Evolutionary conservation across 1,140 invertebrate genomes (phyloP).

Genomic region (Drosophila simulans): DNA sequence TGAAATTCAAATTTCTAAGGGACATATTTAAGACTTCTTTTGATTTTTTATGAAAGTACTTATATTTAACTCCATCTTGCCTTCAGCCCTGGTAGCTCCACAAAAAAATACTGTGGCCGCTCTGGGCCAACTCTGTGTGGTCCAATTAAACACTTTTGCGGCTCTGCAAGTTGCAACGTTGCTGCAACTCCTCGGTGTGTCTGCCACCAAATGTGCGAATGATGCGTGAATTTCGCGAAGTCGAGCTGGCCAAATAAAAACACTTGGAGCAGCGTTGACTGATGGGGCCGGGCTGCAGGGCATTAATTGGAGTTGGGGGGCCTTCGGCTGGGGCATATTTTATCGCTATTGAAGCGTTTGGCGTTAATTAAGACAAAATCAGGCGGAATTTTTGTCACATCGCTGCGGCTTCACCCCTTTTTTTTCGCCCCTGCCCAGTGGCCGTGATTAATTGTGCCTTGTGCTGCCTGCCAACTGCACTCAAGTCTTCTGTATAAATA

Average conservation of each 20-base stretch:
- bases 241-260: conserved; percentile 30
- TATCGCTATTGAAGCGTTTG: conserved; percentile 85
- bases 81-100: neutral
- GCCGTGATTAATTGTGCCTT: conserved; percentile 76
- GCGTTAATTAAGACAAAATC: conserved; percentile 85
- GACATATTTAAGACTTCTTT: no score
- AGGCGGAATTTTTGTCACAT: conserved; percentile 84
- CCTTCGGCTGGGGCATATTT: conserved; percentile 76
- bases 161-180: conserved; percentile 19
- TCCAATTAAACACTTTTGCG: conserved; percentile 81
- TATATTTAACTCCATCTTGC: neutral
- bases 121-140: conserved; percentile 66
- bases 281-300: conserved; percentile 61
- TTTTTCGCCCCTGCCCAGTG: conserved; percentile 6
- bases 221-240: conserved; percentile 81
- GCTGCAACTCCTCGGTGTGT: conserved; percentile 8
- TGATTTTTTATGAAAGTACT: no score
- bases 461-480: conserved; percentile 64
- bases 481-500: conserved; percentile 32
- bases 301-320: conserved; percentile 74
- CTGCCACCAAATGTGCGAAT: conserved; percentile 82
- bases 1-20: no score
- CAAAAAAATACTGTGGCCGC: conserved; percentile 1
- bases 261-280: conserved; percentile 66
- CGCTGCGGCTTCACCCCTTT: conserved; percentile 14